Evolutionary conservation across 2,113 vertebrate genomes (phyloP), one percentile per base, ranked within the genome.

Genomic region (Nannospalax galili): DNA sequence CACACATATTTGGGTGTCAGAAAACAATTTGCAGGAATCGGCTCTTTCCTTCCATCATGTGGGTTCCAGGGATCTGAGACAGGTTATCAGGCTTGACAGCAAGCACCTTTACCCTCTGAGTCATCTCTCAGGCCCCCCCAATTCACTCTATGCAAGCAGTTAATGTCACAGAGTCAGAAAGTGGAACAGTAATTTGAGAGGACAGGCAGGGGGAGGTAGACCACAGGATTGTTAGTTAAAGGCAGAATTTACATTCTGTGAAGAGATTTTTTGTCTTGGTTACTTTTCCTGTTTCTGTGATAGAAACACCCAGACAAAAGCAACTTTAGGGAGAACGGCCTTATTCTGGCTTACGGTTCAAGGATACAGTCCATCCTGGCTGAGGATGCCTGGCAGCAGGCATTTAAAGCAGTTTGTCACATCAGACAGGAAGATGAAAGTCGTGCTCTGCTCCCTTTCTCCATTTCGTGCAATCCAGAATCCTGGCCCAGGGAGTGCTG

Each of bases 121-220:
- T 4, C 28, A 45, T 32, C 2, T 45, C 62, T 45, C 60, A 22
- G 40, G 40, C 62, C 62, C 42, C 11, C 45, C 62, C n/a, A 74
- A 81, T 67, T 77, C 45, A 19, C 67, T 74, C 58, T 56, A 3
- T 1, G 12, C 30, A 19, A 65, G 30, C 0, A 72, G 45, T 22
- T 65, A 26, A 30, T 58, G 32, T 67, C 37, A 56, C 0, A 37
- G 30, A 87, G 64, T 60, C 56, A 88, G 75, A 42, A 87, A 12
- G 58, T 14, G 7, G 62, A 60, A 72, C 0, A 40, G 35, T 48
- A 42, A 22, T 32, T 74, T 42, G 10, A n/a, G 45, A 42, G 17
- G 7, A 20, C 3, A 12, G 12, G 5, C 7, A 37, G 42, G 26
- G 52, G 26, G 3, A n/a, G n/a, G n/a, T 1, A 7, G 11, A 75